phyloP scores from a whole-genome alignment of 2,797 vertebrate species.

The Synanceia verrucosa region DNA sequence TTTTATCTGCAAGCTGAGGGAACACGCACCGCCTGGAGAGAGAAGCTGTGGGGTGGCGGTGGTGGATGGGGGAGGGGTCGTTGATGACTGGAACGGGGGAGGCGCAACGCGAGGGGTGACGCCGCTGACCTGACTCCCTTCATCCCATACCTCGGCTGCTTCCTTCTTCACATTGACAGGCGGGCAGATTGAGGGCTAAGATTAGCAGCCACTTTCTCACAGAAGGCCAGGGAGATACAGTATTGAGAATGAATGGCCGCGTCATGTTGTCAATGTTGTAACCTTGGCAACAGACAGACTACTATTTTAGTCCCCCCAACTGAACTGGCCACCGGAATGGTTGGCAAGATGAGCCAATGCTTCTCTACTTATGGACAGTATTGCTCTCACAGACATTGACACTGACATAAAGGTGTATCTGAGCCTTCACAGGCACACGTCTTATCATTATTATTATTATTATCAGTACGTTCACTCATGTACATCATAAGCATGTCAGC shows the following conservation, averaged over 20 bases:
- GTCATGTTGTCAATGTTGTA: slow-evolving; percentile 90
- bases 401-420: neutral
- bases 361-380: slow-evolving; percentile 37
- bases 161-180: slow-evolving; percentile 83
- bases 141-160: slow-evolving; percentile 72
- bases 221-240: slow-evolving; percentile 89
- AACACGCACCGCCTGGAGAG: slow-evolving; percentile 63
- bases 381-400: slow-evolving; percentile 20
- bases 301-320: slow-evolving; percentile 82
- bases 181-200: slow-evolving; percentile 87
- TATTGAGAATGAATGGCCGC: slow-evolving; percentile 87
- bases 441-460: no score
- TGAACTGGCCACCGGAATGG: slow-evolving; percentile 70
- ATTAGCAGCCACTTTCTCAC: slow-evolving; percentile 88
- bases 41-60: slow-evolving; percentile 49
- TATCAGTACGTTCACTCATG: slow-evolving; percentile 34
- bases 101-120: slow-evolving; percentile 38
- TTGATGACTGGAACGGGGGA: slow-evolving; percentile 60
- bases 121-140: slow-evolving; percentile 71
- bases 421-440: slow-evolving; percentile 15
- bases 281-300: slow-evolving; percentile 89
- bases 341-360: slow-evolving; percentile 54
- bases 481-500: slow-evolving; percentile 39
- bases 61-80: slow-evolving; percentile 25
- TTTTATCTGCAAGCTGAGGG: slow-evolving; percentile 72